These are phyloP conservation scores for Hyles euphorbiae DNA, from an alignment of 1,140 invertebrate genomes.

Conservation along the genomic window DNA sequence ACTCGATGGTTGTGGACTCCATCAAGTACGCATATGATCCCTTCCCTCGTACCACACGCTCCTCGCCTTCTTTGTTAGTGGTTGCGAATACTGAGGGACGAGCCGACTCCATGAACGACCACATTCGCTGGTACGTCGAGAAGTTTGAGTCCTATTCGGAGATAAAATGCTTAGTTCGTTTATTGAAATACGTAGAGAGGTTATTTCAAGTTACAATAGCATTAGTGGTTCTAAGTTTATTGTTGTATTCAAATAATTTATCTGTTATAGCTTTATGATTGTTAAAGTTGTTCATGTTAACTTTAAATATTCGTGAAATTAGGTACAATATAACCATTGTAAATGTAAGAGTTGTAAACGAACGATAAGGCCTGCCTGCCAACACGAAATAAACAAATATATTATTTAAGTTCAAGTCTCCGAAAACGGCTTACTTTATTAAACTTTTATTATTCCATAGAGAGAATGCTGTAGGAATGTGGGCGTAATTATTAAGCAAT, in stretches of 20 bases:
- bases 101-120: constrained; percentile 93
- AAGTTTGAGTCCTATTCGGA: constrained; percentile 89
- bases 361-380: neutral
- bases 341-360: too few relatives aligned
- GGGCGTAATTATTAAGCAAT: neutral
- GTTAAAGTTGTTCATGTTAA: too few relatives aligned
- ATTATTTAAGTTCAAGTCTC: neutral
- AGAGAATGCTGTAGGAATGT: neutral
- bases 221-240: too few relatives aligned
- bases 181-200: too few relatives aligned
- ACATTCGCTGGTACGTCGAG: constrained; percentile 94
- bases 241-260: too few relatives aligned
- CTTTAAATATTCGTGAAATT: too few relatives aligned
- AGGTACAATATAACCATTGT: too few relatives aligned
- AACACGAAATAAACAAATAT: constrained; percentile 2
- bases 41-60: constrained; percentile 88
- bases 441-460: constrained; percentile 3
- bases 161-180: neutral
- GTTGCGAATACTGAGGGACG: constrained; percentile 89
- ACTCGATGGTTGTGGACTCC: constrained; percentile 96
- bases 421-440: constrained; percentile 1
- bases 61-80: constrained; percentile 90
- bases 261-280: too few relatives aligned
- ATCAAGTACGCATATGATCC: constrained; percentile 94
- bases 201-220: too few relatives aligned